Base-by-base conservation (phyloP, 2,113 vertebrate species). In the Lamprotornis superbus region DNA sequence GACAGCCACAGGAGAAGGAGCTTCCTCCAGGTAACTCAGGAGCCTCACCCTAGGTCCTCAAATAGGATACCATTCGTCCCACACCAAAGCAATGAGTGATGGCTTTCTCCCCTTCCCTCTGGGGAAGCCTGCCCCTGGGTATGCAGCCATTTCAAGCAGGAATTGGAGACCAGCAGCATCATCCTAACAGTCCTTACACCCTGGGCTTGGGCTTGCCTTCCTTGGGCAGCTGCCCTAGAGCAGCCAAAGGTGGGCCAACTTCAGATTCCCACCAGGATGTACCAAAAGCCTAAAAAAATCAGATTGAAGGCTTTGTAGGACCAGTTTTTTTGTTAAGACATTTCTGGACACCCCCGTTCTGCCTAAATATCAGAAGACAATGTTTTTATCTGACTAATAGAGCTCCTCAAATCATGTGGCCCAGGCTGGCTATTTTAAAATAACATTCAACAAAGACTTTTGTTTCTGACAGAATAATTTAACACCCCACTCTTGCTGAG, bases 391-490 rank as follows among this genome's bases (percentile, higher is more conserved):
- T 73, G 25, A 52, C 71, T 87, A 65, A 91, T 4, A 79, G 39
- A 89, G 53, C 59, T 88, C 75, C 59, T 49, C 84, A 91, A 90
- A 67, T 56, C 15, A 5, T 11, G 5, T 65, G 65, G 56, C 56
- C 22, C 25, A 37, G 44, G 33, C 42, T 80, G 64, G 60, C 40
- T 87, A 76, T 84, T 94, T 94, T 93, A 93, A 75, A 94, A 35
- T 60, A 75, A 67, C 0, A 0, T 56, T 97, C 91, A 75, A 67
- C 46, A 37, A n/a, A 79, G 84, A 82, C 77, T 68, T 53, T 89
- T 82, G 81, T 87, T 95, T 89, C 93, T 92, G 64, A 55, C n/a
- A 53, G 83, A 89, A 78, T 68, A 89, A 82, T 79, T 84, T 79
- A 87, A 79, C 60, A 75, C 56, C 64, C 25, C 3, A 1, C 39